phyloP scores from a whole-genome alignment of 2,797 vertebrate genomes.

The Sebastes hopkinsi region DNA sequence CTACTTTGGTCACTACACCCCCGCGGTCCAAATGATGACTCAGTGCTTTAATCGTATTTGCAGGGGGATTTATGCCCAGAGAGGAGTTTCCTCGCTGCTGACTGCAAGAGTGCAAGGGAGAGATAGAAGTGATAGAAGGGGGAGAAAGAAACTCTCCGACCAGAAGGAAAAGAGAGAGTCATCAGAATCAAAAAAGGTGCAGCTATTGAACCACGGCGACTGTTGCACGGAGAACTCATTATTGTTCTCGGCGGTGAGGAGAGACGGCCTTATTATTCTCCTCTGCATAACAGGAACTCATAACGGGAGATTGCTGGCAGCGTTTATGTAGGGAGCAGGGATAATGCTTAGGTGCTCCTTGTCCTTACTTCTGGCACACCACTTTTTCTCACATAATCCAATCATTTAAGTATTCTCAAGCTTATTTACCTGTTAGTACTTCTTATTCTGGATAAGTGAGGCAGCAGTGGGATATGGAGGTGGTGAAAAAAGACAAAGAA shows the following conservation, averaged over 20 bases:
- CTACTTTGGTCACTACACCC: conserved; percentile 57
- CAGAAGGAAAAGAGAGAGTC: conserved; percentile 9
- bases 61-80: conserved; percentile 70
- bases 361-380: conserved; percentile 58
- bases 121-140: conserved; percentile 25
- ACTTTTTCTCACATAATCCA: conserved; percentile 52
- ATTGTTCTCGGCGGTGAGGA: conserved; percentile 54
- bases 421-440: conserved; percentile 51
- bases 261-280: conserved; percentile 67
- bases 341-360: conserved; percentile 59
- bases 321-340: conserved; percentile 52
- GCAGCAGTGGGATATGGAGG: not conserved
- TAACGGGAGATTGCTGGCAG: conserved; percentile 65
- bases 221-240: conserved; percentile 64
- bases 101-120: conserved; percentile 2
- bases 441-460: conserved; percentile 18
- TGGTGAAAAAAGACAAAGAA: not conserved
- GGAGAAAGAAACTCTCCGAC: conserved; percentile 1
- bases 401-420: conserved; percentile 46
- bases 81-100: conserved; percentile 50
- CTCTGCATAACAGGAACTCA: conserved; percentile 64
- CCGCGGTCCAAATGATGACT: conserved; percentile 74
- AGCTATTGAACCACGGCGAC: conserved; percentile 52
- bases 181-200: conserved; percentile 53
- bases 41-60: conserved; percentile 77